These are phyloP conservation scores for Melinaea marsaeus DNA, from an alignment of 2,888 invertebrate species.

Conservation along the genomic window DNA sequence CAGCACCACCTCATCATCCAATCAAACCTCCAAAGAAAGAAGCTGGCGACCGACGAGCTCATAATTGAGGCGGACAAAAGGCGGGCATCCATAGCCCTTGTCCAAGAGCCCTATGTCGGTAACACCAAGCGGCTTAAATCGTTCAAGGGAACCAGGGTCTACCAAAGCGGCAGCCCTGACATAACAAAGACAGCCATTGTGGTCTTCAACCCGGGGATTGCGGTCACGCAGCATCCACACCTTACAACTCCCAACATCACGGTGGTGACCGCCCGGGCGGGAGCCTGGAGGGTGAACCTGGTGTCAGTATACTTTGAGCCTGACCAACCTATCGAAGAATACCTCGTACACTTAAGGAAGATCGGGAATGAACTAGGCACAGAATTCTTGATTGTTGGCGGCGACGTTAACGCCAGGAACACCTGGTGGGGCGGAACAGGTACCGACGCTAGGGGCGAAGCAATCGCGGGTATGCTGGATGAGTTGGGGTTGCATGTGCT, in stretches of 20 bases:
- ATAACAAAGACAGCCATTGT: constrained; percentile 22
- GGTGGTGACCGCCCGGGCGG: constrained; percentile 10
- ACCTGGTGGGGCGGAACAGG: too few relatives aligned
- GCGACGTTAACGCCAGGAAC: too few relatives aligned
- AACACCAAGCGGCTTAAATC: background rate
- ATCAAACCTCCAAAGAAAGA: constrained; percentile 24
- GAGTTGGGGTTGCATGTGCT: constrained; percentile 14
- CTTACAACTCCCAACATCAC: constrained; percentile 15
- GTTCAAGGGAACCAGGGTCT: constrained; percentile 2
- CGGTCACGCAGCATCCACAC: background rate
- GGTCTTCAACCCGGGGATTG: constrained; percentile 15
- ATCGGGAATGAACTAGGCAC: too few relatives aligned
- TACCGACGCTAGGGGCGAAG: constrained; percentile 26
- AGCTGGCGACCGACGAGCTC: constrained; percentile 23
- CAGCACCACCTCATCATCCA: constrained; percentile 1
- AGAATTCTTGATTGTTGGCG: too few relatives aligned
- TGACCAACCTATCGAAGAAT: constrained; percentile 10
- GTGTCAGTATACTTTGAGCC: constrained; percentile 24
- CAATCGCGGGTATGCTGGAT: constrained; percentile 2
- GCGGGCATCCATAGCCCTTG: constrained; percentile 10
- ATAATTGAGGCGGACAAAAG: constrained; percentile 15
- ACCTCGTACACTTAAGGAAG: too few relatives aligned
- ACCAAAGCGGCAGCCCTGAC: constrained; percentile 10
- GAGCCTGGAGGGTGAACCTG: constrained; percentile 16
- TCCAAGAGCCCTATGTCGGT: constrained; percentile 27